Base-by-base conservation (phyloP, 1,140 invertebrate genomes). In the Formica exsecta region DNA sequence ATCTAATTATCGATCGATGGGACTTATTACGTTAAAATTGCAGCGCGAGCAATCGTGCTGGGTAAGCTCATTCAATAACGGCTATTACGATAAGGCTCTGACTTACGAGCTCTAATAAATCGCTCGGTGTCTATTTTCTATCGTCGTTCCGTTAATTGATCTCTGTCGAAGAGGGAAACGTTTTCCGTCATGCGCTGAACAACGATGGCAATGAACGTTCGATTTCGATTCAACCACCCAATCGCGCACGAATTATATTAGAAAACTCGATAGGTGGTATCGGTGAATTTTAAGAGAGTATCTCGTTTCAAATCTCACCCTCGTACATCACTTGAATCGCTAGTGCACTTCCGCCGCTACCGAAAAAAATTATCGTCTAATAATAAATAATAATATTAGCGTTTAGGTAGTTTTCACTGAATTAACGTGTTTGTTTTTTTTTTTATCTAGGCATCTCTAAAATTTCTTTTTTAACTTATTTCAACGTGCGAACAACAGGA, bases 251-350 rank as follows among this genome's bases (percentile, higher is more conserved):
- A 83, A 74, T 61, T 81, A 88, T 62, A 86, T 83, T 90, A 86
- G 73, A 36, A 51, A 51, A 48, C 89, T 74, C 88, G 87, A 90
- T 83, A 90, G 89, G 89, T 90, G 89, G 86, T 90, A 90, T 88
- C 76, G 77, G 48, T 57, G 65, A 80, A 64, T 77, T 70, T 59
- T 80, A 11, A 87, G 71, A 86, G 86, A 90, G 86, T 90, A 90
- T 90, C 89, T 86, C 65, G 77, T 90, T 90, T 90, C 77, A 88
- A 70, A 68, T 51, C 48, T 51, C 48, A 51, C 13, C 16, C 70
- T 62, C 81, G 25, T 51, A 79, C 62, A 83, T 65, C 41, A 68
- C 75, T 90, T 65, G 59, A 80, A 73, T 32, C 36, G 36, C 4
- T 36, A 71, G 29, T 59, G 5, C 25, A 2, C 19, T n/a, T 2